Base-by-base conservation (phyloP, 2,797 vertebrate species). In the Scolopax rusticola region DNA sequence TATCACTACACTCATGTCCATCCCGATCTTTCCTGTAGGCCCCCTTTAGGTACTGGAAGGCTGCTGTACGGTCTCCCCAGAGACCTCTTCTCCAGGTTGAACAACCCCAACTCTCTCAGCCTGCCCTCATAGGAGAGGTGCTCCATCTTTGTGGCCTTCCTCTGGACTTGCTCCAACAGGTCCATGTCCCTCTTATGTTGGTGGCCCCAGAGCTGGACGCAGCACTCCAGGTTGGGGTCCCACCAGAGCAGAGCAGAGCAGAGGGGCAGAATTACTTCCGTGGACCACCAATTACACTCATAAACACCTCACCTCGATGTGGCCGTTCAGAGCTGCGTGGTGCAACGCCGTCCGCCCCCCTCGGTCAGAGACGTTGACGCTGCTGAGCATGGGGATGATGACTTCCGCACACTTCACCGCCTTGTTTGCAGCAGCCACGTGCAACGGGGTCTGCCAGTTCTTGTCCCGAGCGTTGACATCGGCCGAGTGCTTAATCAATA, bases 391-490 rank as follows among this genome's bases (percentile, higher is more conserved):
- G 0, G 99, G 99, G 93, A 99, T 99, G 97, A 98, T 98, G 90
- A 99, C 98, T 97, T 99, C 99, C 0, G 99, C 99, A 2, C 99
- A 99, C 60, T 99, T 98, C 88, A 99, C 98, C 0, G 99, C 99
- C 74, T 99, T 99, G 75, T 99, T 99, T 47, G 99, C 99, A 0
- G 99, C 99, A 0, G 99, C 99, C 5, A 99, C 99, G 0, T 99
- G 99, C 77, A 99, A 97, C 0, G 99, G 99, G 0, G 99, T 99
- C 98, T 99, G 99, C 99, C 99, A 99, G 98, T 99, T 99, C 98
- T 99, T 99, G 98, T 99, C 99, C 28, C 99, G 98, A 0, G 99
- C 99, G 0, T 99, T 99, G 93, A 99, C 99, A 1, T 99, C 99
- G 0, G 99, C 99, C 0, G 99, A 99, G 97, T 99, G 99, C 76